Percentiles rank a stretch among this genome's conserved stretches.
These are phyloP conservation scores for Metridium senile DNA, from an alignment of 92 coral and sea anemone species.

Conservation along the genomic window DNA sequence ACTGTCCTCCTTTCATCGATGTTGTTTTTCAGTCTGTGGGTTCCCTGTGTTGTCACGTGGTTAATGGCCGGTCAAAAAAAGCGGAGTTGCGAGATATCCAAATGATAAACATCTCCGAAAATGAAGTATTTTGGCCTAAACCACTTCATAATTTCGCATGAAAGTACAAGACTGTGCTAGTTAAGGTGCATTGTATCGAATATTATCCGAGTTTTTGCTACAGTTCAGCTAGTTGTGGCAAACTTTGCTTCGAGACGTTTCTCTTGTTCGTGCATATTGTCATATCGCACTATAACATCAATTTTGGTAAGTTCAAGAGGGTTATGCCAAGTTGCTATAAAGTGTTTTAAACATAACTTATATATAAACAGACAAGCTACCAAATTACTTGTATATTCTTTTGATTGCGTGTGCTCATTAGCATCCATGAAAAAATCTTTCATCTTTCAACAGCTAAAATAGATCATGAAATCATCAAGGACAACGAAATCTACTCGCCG, in stretches of 20 bases:
- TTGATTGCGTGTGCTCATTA: too few species aligned
- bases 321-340: background rate
- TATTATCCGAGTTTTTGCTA: background rate
- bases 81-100: background rate
- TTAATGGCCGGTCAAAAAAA: background rate
- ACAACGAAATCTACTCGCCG: background rate
- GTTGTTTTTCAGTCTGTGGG: background rate
- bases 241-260: background rate
- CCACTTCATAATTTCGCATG: background rate
- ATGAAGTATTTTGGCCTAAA: background rate
- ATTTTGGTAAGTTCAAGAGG: background rate
- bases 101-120: background rate
- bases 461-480: background rate
- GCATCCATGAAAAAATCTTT: too few species aligned
- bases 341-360: background rate
- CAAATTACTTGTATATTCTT: too few species aligned
- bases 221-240: background rate
- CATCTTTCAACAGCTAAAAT: too few species aligned
- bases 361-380: too few species aligned
- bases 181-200: background rate
- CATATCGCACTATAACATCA: background rate
- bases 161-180: background rate
- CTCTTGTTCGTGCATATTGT: too few species aligned
- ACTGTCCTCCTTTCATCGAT: too few species aligned
- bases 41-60: constrained; percentile 5